These are phyloP conservation scores for zebrafish (Danio rerio) DNA, from an alignment of 2,113 vertebrate genomes.

Conservation along the genomic window DNA sequence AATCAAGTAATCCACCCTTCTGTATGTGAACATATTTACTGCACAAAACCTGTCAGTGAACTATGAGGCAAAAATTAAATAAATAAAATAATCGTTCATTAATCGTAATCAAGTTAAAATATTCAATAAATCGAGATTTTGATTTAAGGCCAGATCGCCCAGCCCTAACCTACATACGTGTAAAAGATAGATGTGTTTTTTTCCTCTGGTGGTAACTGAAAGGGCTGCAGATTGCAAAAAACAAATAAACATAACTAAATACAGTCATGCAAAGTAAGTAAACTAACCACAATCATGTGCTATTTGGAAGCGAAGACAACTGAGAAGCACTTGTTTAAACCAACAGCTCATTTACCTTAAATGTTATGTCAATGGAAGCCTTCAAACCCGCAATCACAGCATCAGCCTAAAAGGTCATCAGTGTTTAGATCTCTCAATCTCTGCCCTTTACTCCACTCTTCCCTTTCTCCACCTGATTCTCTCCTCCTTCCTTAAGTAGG, in stretches of 20 bases:
- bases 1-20: no score
- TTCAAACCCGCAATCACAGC: not conserved
- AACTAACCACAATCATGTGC: not conserved
- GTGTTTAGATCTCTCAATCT: slow-evolving; percentile 46
- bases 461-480: slow-evolving; percentile 40
- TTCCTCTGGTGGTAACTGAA: not conserved
- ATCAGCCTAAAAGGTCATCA: slow-evolving; percentile 24
- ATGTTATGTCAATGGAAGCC: not conserved
- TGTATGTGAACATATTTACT: no score
- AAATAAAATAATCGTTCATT: no score
- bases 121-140: no score
- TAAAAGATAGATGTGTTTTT: no score
- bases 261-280: not conserved
- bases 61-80: no score
- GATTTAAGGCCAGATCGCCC: no score
- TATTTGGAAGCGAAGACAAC: not conserved
- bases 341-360: slow-evolving; percentile 22
- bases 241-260: not conserved
- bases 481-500: slow-evolving; percentile 46
- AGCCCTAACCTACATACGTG: no score
- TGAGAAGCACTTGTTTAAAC: not conserved
- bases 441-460: slow-evolving; percentile 16
- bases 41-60: no score
- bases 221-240: not conserved
- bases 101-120: no score